Percentiles rank a stretch among this genome's conserved stretches.
These are phyloP conservation scores for Neodiprion lecontei DNA, from an alignment of 1,140 invertebrate species.

Conservation along the genomic window DNA sequence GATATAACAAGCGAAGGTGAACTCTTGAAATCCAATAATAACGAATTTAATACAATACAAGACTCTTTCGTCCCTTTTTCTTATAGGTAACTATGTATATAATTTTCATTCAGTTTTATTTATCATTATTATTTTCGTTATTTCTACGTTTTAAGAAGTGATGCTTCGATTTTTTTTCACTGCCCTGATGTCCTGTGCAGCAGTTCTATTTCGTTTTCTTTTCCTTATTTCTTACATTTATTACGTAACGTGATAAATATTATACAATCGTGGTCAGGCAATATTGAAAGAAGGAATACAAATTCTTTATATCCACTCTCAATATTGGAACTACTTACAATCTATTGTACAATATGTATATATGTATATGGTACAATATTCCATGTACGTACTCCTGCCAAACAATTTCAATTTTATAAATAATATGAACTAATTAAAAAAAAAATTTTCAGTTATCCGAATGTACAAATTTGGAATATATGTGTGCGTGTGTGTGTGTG, in stretches of 20 bases:
- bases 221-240: neutral
- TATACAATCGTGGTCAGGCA: conserved; percentile 4
- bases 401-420: neutral
- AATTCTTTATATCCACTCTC: neutral
- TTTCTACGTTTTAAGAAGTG: neutral
- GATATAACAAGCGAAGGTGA: neutral
- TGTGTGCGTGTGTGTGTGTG: too few species aligned
- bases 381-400: neutral
- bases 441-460: neutral
- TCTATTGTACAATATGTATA: neutral
- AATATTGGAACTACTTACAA: neutral
- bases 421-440: neutral
- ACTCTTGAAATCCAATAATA: neutral
- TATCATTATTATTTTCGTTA: neutral
- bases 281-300: neutral
- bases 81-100: neutral
- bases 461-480: neutral
- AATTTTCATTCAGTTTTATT: neutral
- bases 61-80: neutral
- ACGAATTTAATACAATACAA: neutral
- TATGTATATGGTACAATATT: neutral
- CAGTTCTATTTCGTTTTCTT: neutral
- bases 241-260: neutral
- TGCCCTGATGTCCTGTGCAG: neutral
- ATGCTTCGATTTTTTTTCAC: neutral